Evolutionary conservation across 1,140 invertebrate genomes (phyloP), one percentile per base, ranked within the genome.

Genomic region (Pseudomyrmex flavicornis): DNA sequence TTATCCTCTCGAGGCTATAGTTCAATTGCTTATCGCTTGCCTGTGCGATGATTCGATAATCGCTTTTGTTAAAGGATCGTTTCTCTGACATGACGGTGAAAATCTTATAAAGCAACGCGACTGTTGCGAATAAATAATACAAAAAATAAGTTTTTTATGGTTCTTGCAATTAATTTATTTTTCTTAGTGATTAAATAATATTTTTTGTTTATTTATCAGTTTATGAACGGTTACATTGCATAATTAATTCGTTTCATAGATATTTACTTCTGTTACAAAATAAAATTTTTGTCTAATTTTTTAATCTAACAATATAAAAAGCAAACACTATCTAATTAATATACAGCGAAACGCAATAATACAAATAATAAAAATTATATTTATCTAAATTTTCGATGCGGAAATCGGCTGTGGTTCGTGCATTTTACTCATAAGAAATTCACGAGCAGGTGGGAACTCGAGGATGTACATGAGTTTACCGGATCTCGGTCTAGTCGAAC

Each of bases 21-120:
- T 61, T 52, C 44, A 56, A 70, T 50, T 58, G 20, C 56, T 79
- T 22, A 58, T 26, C 35, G n/a, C 48, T 59, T 68, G 22, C 5
- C 15, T 7, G 20, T 17, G 44, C 76, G 20, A 48, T 70, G 7
- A 70, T 80, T 12, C 76, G 65, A 79, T 70, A 72, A 80, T 80
- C 66, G 3, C 5, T 48, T 2, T 70, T 17, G 62, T 70, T 13
- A 59, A 35, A 70, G 20, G 20, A 59, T 48, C 44, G 50, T 59
- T 70, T 70, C 8, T 59, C 15, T 17, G 12, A 35, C 35, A 5
- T 10, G 48, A 54, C 13, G 26, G 4, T 46, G 65, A 61, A 50
- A 80, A 59, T 26, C 1, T 22, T 7, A 5, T 17, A 26, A 61
- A 9, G 9, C 8, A 26, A 22, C 65, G 15, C 20, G 13, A 48